Evolutionary conservation across 2,797 vertebrate genomes (phyloP).

Genomic region (Sebastes wilsoni): DNA sequence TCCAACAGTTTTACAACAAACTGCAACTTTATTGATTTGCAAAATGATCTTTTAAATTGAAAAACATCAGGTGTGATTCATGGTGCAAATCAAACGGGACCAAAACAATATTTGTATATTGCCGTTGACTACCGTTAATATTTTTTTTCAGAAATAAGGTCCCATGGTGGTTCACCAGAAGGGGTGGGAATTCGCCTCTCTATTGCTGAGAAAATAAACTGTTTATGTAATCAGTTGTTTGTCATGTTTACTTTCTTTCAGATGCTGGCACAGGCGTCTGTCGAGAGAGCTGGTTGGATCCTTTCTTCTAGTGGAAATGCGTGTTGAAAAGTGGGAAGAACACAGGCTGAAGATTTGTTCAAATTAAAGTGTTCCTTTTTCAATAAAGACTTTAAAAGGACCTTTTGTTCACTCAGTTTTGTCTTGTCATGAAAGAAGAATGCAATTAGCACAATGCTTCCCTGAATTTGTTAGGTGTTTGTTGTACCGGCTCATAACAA

Average conservation of each 20-base stretch:
- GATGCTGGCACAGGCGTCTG: constrained; percentile 26
- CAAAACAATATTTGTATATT: too few species aligned
- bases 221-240: neutral
- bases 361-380: neutral
- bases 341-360: neutral
- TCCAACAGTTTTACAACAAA: too few species aligned
- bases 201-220: neutral
- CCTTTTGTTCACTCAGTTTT: neutral
- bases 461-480: neutral
- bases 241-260: constrained; percentile 31
- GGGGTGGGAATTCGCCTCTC: neutral
- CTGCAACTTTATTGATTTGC: too few species aligned
- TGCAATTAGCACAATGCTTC: neutral
- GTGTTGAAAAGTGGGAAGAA: constrained; percentile 4
- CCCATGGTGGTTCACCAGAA: too few species aligned
- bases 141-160: too few species aligned
- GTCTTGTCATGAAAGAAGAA: neutral
- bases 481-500: neutral
- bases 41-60: too few species aligned
- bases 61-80: too few species aligned
- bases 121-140: too few species aligned
- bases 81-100: too few species aligned
- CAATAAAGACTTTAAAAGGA: constrained; percentile 56
- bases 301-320: constrained; percentile 1
- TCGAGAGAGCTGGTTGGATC: neutral